phyloP scores from a whole-genome alignment of 2,888 invertebrate genomes.

The Thereva unica region DNA sequence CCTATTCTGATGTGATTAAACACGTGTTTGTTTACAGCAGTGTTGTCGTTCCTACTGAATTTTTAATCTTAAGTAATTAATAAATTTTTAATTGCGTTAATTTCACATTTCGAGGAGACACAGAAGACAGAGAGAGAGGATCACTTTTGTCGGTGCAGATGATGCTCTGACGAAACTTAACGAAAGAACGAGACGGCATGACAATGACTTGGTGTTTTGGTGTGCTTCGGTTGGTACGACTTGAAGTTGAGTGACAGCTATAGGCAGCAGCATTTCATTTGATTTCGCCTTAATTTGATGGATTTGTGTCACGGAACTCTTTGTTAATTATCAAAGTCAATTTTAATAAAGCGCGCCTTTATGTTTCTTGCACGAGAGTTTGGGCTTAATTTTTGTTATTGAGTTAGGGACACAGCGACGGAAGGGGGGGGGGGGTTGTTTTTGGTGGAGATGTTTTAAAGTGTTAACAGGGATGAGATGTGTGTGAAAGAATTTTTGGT shows the following conservation, averaged over 20 bases:
- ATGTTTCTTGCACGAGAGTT: too few species aligned
- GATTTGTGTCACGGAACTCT: constrained; percentile 35
- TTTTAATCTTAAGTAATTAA: constrained; percentile 59
- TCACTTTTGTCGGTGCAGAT: too few species aligned
- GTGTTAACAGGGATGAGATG: too few species aligned
- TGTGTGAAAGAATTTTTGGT: too few species aligned
- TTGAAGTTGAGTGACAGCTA: neutral
- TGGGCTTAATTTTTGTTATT: too few species aligned
- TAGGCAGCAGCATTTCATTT: constrained; percentile 2
- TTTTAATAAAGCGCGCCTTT: too few species aligned
- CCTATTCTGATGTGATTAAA: constrained; percentile 40
- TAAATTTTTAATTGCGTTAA: constrained; percentile 59
- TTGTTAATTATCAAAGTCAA: constrained; percentile 12
- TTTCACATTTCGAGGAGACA: constrained; percentile 32
- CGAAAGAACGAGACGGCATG: neutral
- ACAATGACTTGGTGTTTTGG: neutral
- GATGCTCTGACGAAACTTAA: too few species aligned
- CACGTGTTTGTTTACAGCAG: constrained; percentile 40
- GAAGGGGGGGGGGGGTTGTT: too few species aligned
- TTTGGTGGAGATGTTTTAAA: too few species aligned
- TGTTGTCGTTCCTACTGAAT: constrained; percentile 44
- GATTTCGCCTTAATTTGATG: constrained; percentile 31
- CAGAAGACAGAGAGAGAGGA: too few species aligned
- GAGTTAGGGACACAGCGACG: too few species aligned
- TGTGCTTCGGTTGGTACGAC: neutral